Percentiles rank a stretch among this genome's conserved stretches.
phyloP scores from a whole-genome alignment of 1,140 invertebrate genomes.

The Drosophila burlai region DNA sequence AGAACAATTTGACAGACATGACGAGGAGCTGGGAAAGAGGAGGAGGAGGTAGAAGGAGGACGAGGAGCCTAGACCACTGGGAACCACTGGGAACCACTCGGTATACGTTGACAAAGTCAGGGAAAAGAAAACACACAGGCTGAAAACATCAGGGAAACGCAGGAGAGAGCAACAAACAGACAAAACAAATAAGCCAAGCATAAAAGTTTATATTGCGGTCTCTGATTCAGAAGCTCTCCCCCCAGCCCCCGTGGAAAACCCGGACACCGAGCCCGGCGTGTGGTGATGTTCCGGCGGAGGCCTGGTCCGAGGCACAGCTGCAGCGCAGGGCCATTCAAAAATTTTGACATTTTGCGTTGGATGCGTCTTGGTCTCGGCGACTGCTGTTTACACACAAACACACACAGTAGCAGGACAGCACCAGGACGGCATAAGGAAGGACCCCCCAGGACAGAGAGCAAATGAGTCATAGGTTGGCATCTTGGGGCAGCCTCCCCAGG shows the following conservation, averaged over 20 bases:
- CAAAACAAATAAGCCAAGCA: constrained; percentile 82
- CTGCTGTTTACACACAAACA: constrained; percentile 57
- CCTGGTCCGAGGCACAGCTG: constrained; percentile 56
- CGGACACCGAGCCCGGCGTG: background rate
- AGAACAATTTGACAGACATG: constrained; percentile 35
- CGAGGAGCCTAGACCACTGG: background rate
- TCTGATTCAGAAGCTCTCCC: constrained; percentile 59
- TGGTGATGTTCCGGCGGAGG: background rate
- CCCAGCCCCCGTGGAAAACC: background rate
- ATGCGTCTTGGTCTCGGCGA: constrained; percentile 42
- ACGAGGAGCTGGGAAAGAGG: background rate
- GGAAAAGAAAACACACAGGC: constrained; percentile 52
- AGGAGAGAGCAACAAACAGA: constrained; percentile 58
- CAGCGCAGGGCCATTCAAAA: constrained; percentile 73
- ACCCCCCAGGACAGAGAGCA: constrained; percentile 8
- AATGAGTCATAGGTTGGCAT: constrained; percentile 53
- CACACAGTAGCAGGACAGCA: constrained; percentile 14
- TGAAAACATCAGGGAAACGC: constrained; percentile 21
- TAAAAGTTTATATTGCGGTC: constrained; percentile 83
- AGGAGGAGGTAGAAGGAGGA: background rate
- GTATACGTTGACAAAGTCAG: constrained; percentile 32
- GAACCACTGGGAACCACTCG: background rate
- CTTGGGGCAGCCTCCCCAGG: constrained; percentile 11
- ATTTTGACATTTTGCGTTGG: constrained; percentile 78
- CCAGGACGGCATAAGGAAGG: too few relatives aligned